Percentiles rank a stretch among this genome's conserved stretches.
Evolutionary conservation across 2,113 vertebrate species (phyloP).

Genomic region (Nibea coibor): DNA sequence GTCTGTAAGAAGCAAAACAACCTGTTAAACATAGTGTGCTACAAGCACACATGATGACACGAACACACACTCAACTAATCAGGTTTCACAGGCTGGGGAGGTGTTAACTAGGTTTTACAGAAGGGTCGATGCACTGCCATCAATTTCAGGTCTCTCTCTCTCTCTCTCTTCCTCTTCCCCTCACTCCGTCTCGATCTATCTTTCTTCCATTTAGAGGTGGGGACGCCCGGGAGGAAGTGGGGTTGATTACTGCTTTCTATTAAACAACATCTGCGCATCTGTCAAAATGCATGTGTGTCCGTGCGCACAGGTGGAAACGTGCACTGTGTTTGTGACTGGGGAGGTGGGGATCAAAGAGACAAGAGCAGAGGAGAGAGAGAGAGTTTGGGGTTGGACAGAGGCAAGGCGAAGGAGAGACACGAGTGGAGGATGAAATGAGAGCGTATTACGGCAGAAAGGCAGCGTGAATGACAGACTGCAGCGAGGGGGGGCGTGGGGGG

Average conservation of each 20-base stretch:
- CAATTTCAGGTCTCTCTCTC: conserved; percentile 67
- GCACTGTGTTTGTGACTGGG: conserved; percentile 32
- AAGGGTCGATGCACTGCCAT: conserved; percentile 75
- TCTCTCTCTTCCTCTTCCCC: conserved; percentile 16
- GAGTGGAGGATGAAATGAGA: conserved; percentile 57
- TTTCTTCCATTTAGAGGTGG: conserved; percentile 36
- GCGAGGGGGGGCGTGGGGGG: not conserved
- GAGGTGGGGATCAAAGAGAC: conserved; percentile 70
- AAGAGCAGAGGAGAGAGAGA: not conserved
- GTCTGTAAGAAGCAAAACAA: conserved; percentile 48
- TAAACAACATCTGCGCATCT: conserved; percentile 56
- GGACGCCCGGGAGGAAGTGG: conserved; percentile 41
- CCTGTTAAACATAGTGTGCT: conserved; percentile 56
- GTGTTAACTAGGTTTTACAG: conserved; percentile 79
- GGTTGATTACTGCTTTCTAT: conserved; percentile 70
- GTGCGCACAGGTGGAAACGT: conserved; percentile 38
- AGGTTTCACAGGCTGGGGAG: conserved; percentile 75
- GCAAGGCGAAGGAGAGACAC: conserved; percentile 50
- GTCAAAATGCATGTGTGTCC: conserved; percentile 42
- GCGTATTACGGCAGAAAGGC: conserved; percentile 44
- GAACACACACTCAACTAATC: conserved; percentile 70
- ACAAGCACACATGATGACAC: conserved; percentile 49
- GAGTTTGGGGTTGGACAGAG: conserved; percentile 51
- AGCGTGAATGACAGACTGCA: conserved; percentile 33
- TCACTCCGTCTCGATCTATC: conserved; percentile 39